Base-by-base conservation (phyloP, 2,797 vertebrate genomes). In the Anableps anableps region DNA sequence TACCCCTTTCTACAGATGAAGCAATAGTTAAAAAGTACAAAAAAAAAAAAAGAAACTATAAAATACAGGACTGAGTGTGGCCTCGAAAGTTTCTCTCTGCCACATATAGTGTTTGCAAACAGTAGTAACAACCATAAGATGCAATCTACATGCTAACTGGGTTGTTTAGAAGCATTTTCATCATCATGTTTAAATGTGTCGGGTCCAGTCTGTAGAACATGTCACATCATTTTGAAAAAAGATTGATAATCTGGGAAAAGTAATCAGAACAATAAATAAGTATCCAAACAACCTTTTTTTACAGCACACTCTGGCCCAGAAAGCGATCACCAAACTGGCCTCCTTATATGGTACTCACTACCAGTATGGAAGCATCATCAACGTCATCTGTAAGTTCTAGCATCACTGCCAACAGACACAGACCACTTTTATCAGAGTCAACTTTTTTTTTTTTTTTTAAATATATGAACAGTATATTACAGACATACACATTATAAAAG, bases 301-400 rank as follows among this genome's bases (percentile, higher is more conserved):
- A 72, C 90, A 99, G 98, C 79, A 98, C 0, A 31, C 78, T 14
- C 2, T 99, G 36, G 96, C 98, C 0, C 34, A 84, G 78, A 94
- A 91, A 75, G 97, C 98, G 0, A 85, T 97, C 26, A 73, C 78
- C 0, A 94, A 95, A 14, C 95, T 99, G 87, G 72, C 95, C 23
- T 96, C 97, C n/a, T 89, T 99, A 36, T 96, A 99, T 0, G 96
- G 97, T 16, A 99, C 98, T 10, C 2, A 64, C 0, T 99, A 95
- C 90, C 73, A 13, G 79, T 98, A 97, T 0, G 98, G 98, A 86
- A 98, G 97, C 95, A 98, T 98, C 94, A 96, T 97, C 88, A 88
- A 83, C 45, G 95, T 96, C 81, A 99, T 99, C 93, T 99, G 98
- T 99, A 93, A 97, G 98, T 97, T 81, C 48, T 53, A 58, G 14